Evolutionary conservation across 2,113 vertebrate species (phyloP).

Genomic region (Gambusia affinis): DNA sequence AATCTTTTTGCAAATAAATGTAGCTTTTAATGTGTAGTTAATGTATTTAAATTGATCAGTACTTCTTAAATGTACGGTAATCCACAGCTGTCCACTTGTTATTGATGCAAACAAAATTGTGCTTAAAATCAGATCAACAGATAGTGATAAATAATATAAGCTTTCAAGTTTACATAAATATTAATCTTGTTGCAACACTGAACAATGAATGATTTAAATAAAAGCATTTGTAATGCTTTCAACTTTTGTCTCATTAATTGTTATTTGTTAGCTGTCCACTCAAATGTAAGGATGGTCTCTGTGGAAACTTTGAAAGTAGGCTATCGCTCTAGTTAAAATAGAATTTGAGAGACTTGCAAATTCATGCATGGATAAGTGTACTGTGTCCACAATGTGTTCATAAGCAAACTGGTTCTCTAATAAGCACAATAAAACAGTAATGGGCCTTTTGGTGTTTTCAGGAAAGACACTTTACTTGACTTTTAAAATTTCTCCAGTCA

Average conservation of each 20-base stretch:
- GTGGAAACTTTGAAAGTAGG: slow-evolving; percentile 1
- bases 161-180: too few species aligned
- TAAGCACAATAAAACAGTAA: neutral
- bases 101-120: too few species aligned
- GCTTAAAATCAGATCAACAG: too few species aligned
- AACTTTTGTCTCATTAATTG: neutral
- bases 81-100: too few species aligned
- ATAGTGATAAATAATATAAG: too few species aligned
- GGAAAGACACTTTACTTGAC: neutral
- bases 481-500: neutral
- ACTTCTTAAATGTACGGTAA: too few species aligned
- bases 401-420: slow-evolving; percentile 7
- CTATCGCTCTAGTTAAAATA: slow-evolving; percentile 2
- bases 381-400: slow-evolving; percentile 12
- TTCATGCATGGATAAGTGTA: slow-evolving; percentile 45
- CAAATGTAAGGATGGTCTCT: neutral
- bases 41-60: too few species aligned
- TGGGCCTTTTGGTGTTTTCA: neutral
- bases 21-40: too few species aligned
- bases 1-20: too few species aligned
- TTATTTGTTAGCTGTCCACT: neutral
- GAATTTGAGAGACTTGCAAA: slow-evolving; percentile 36
- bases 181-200: too few species aligned
- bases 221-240: neutral
- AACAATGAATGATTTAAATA: neutral